Percentiles rank a stretch among this genome's conserved stretches.
Conservation (phyloP, 2,797 vertebrate species). For the Hapalemur alaotrensis region DNA sequence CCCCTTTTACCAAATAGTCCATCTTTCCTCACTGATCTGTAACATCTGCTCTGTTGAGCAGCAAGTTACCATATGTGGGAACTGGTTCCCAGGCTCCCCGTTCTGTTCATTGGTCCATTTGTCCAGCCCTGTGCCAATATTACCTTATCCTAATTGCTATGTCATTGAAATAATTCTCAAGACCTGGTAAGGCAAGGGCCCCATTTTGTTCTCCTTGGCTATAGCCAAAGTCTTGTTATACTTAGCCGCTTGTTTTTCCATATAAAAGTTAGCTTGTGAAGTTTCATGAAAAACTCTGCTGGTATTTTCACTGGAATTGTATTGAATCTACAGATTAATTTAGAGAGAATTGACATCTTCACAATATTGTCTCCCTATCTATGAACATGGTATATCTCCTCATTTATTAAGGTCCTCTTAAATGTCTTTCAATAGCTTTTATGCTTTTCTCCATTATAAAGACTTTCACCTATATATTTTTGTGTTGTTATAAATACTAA, state of each 20-base stretch:
- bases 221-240: neutral
- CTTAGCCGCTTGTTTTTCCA: neutral
- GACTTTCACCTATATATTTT: neutral
- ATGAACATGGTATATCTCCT: neutral
- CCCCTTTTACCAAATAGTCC: neutral
- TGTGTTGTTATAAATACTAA: neutral
- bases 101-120: neutral
- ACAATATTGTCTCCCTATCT: neutral
- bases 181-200: neutral
- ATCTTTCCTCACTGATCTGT: neutral
- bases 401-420: neutral
- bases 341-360: neutral
- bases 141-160: neutral
- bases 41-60: neutral
- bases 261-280: neutral
- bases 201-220: neutral
- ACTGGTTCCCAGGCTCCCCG: neutral
- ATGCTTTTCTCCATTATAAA: neutral
- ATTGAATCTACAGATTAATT: neutral
- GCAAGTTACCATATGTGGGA: neutral
- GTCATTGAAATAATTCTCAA: neutral
- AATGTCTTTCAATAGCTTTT: neutral
- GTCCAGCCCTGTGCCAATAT: neutral
- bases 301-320: neutral
- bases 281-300: neutral